Percentiles rank a stretch among this genome's conserved stretches.
Conservation (phyloP, 2,113 vertebrate genomes). For the Lycocorax pyrrhopterus region DNA sequence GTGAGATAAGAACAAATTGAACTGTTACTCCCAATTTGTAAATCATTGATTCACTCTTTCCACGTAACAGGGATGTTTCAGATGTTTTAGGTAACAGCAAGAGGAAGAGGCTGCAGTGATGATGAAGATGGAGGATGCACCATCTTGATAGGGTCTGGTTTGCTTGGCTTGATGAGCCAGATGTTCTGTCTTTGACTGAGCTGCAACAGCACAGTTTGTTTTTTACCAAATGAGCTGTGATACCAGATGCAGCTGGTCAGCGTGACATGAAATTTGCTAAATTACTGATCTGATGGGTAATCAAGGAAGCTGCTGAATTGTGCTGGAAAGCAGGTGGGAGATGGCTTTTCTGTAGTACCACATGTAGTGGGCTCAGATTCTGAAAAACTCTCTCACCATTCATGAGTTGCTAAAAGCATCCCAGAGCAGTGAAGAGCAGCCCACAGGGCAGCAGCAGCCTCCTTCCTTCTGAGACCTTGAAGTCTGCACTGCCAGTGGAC, state of each 20-base stretch:
- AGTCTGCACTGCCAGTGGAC: not conserved
- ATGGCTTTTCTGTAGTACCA: not conserved
- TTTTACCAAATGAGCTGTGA: not conserved
- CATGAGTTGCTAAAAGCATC: not conserved
- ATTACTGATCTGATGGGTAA: not conserved
- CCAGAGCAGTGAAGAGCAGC: not conserved
- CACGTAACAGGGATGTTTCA: not conserved
- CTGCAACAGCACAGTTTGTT: not conserved
- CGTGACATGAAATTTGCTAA: not conserved
- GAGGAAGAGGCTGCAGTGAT: not conserved
- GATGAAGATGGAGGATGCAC: not conserved
- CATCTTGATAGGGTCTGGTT: not conserved
- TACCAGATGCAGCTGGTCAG: not conserved
- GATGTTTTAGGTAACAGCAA: not conserved
- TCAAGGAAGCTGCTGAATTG: not conserved
- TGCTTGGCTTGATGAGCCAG: not conserved
- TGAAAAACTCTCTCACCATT: not conserved
- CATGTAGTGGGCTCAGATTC: not conserved
- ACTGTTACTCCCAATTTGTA: accelerated
- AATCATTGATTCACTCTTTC: not conserved
- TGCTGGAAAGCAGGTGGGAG: not conserved
- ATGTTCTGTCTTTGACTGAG: not conserved
- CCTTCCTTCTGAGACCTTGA: not conserved
- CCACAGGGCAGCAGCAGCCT: not conserved
- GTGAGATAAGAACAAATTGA: not conserved